Conservation (phyloP, 2,797 vertebrate species). For the Chaetodon trifasciatus region DNA sequence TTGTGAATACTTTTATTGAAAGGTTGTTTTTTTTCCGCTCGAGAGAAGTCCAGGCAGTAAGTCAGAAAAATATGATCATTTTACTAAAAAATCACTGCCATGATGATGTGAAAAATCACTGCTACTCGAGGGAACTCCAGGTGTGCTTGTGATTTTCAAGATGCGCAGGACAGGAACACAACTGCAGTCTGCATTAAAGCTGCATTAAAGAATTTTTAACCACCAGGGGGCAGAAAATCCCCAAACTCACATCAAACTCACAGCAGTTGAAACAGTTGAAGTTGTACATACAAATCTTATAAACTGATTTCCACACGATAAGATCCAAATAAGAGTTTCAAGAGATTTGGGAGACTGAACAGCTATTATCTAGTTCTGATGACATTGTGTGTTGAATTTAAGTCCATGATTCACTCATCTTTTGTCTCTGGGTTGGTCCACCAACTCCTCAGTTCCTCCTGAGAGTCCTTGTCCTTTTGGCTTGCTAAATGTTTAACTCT, state of each 20-base stretch:
- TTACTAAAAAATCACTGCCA: constrained; percentile 25
- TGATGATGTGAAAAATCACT: constrained; percentile 30
- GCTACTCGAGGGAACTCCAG: not conserved
- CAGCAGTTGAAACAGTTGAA: not conserved
- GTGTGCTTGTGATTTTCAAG: not conserved
- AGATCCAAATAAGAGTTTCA: not conserved
- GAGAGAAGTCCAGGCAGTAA: constrained; percentile 26
- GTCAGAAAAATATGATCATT: constrained; percentile 43
- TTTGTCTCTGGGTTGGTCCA: not conserved
- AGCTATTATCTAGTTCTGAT: not conserved
- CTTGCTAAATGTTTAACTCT: not conserved
- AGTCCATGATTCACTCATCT: not conserved
- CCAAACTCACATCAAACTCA: not conserved
- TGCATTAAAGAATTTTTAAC: not conserved
- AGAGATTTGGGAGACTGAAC: not conserved
- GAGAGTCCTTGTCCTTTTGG: not conserved
- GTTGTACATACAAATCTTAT: not conserved
- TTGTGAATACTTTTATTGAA: constrained; percentile 60
- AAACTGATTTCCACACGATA: no score
- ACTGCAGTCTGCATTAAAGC: not conserved
- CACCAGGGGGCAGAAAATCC: not conserved
- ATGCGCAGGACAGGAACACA: not conserved
- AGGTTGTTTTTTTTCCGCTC: constrained; percentile 50
- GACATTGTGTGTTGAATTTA: not conserved
- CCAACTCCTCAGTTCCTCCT: not conserved